Base-by-base conservation (phyloP, 35 echinoderm and acorn worm species). In the Amphiura filiformis region DNA sequence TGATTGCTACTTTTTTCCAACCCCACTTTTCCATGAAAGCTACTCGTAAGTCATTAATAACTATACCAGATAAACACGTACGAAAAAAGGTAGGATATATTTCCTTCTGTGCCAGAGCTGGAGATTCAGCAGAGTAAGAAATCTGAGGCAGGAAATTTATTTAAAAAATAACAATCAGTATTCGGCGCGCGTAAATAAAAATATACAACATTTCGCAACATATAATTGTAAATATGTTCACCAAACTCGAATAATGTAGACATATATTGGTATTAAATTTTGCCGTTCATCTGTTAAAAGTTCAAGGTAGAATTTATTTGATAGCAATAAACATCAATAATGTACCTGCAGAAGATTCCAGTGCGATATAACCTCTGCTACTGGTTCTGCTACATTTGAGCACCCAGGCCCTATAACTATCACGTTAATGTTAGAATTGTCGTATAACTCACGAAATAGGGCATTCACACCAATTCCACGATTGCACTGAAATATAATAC, bases 321-420 rank as follows among this genome's bases (percentile, higher is more conserved):
- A n/a, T n/a, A n/a, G n/a, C n/a, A n/a, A n/a, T n/a, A n/a, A n/a
- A n/a, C n/a, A n/a, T n/a, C n/a, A n/a, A n/a, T n/a, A n/a, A n/a
- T n/a, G n/a, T 70, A 84, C 82, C 82, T 84, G 82, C 23, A 84
- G 23, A 28, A 84, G 82, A 61, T 84, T 84, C 82, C 82, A 84
- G 35, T 84, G 82, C 14, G 17, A 34, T 15, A 61, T 65, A 32
- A 37, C 82, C 34, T 84, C 47, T 17, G 82, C 82, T 1, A 61
- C 65, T 34, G 82, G 82, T 36, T 84, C 56, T 1, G 82, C 64
- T 11, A 34, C 82, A 0, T 20, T 15, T 22, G 82, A 84, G 38
- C 82, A 84, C 32, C 26, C 42, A 13, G 13, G 28, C 1, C 82
- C 82, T 5, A 84, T 31, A 3, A 84, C 64, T 52, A 84, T 84